Evolutionary conservation across 1,140 invertebrate genomes (phyloP).

Genomic region (Scaptomyza hsui): DNA sequence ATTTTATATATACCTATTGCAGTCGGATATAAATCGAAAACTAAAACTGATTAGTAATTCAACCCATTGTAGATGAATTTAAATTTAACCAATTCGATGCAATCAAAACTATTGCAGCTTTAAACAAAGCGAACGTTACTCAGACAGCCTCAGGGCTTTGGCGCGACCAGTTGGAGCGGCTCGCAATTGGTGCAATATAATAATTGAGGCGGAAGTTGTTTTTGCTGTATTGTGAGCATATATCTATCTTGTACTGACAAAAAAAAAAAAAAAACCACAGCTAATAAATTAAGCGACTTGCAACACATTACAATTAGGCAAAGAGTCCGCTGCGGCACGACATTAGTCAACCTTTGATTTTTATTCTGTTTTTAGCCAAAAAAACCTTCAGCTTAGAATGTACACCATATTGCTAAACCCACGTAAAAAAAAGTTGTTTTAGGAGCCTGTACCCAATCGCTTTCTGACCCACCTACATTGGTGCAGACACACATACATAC

Average conservation of each 20-base stretch:
- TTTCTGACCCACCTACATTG: constrained; percentile 21
- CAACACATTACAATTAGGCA: constrained; percentile 27
- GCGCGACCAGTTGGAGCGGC: constrained; percentile 7
- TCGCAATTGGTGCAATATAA: constrained; percentile 20
- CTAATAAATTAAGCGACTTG: constrained; percentile 29
- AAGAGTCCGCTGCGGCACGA: constrained; percentile 14
- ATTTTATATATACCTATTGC: too few relatives aligned
- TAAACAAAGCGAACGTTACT: constrained; percentile 10
- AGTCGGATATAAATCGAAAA: too few relatives aligned
- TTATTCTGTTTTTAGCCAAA: not conserved
- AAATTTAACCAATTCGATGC: constrained; percentile 50
- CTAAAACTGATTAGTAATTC: constrained; percentile 44
- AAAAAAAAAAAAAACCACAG: constrained; percentile 11
- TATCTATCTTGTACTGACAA: not conserved
- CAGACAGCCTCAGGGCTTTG: constrained; percentile 26
- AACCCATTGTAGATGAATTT: constrained; percentile 57
- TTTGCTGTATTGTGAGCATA: constrained; percentile 8
- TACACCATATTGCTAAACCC: not conserved
- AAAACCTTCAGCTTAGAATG: constrained; percentile 17
- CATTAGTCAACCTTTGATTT: constrained; percentile 15
- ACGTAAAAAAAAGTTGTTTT: not conserved
- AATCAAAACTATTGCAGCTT: constrained; percentile 49
- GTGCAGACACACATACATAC: not conserved
- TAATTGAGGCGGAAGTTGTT: constrained; percentile 29
- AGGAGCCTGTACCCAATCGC: not conserved